Percentiles rank a stretch among this genome's conserved stretches.
Conservation (phyloP, 2,113 vertebrate species). For the Syrrhaptes paradoxus region DNA sequence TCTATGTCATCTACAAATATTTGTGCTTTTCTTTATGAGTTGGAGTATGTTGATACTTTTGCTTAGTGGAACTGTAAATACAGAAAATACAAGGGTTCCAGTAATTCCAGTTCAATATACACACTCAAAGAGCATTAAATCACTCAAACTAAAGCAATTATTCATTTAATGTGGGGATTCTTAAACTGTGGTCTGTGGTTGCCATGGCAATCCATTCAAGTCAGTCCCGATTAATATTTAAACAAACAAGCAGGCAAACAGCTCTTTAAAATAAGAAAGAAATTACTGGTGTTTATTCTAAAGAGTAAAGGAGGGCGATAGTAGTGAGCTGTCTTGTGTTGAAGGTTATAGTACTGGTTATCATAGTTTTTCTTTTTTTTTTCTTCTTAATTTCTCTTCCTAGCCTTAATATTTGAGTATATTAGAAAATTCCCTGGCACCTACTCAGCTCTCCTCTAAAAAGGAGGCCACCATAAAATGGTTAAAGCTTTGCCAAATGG, state of each 20-base stretch:
- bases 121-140: not conserved
- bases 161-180: not conserved
- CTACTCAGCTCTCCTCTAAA: not conserved
- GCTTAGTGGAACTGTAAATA: not conserved
- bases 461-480: not conserved
- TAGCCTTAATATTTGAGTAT: not conserved
- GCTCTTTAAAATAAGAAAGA: not conserved
- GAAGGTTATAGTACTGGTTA: not conserved
- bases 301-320: not conserved
- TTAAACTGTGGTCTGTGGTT: slow-evolving; percentile 28
- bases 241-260: slow-evolving; percentile 26
- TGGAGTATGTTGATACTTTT: not conserved
- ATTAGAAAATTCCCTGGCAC: not conserved
- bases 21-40: not conserved
- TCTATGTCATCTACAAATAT: not conserved
- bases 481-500: not conserved
- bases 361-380: not conserved
- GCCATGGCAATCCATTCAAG: slow-evolving; percentile 21
- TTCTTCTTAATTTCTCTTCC: not conserved
- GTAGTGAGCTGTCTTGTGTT: not conserved
- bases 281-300: not conserved
- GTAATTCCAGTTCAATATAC: not conserved
- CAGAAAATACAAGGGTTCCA: not conserved
- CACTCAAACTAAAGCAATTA: not conserved
- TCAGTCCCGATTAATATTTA: slow-evolving; percentile 22